phyloP scores from a whole-genome alignment of 2,888 invertebrate species.

The Miltochrista miniata region DNA sequence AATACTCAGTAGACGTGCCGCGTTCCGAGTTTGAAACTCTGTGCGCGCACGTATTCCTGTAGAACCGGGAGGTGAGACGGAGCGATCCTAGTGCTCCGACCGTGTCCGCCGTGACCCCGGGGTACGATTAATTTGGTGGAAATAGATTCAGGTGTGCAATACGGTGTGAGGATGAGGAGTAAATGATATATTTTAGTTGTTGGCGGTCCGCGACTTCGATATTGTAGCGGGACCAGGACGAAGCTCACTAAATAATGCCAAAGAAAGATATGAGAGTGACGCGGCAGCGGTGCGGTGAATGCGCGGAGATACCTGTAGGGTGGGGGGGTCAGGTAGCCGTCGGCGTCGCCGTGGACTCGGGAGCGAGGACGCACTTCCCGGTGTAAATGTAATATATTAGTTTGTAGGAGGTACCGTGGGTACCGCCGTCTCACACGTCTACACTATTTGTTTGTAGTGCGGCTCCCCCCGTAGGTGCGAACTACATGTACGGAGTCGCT shows the following conservation, averaged over 20 bases:
- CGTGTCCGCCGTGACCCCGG: too few relatives aligned
- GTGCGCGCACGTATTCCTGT: slow-evolving; percentile 36
- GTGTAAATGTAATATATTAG: slow-evolving; percentile 24
- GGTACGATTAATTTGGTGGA: too few relatives aligned
- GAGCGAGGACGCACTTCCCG: slow-evolving; percentile 36
- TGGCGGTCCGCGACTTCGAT: slow-evolving; percentile 32
- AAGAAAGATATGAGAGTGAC: slow-evolving; percentile 73
- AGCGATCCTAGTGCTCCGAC: slow-evolving; percentile 30
- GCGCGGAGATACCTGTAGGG: slow-evolving; percentile 59
- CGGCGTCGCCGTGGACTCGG: slow-evolving; percentile 24
- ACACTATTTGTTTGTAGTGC: slow-evolving; percentile 55
- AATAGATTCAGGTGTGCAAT: slow-evolving; percentile 63
- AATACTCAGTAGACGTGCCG: slow-evolving; percentile 55
- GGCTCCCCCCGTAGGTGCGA: slow-evolving; percentile 62
- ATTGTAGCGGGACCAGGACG: slow-evolving; percentile 54
- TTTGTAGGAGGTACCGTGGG: slow-evolving; percentile 13
- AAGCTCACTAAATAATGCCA: slow-evolving; percentile 82
- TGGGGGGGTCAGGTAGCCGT: slow-evolving; percentile 56
- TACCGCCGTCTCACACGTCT: slow-evolving; percentile 50
- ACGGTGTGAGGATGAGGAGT: slow-evolving; percentile 51
- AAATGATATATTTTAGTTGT: slow-evolving; percentile 27
- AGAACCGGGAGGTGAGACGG: slow-evolving; percentile 37
- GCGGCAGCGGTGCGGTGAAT: slow-evolving; percentile 52
- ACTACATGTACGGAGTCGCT: slow-evolving; percentile 66
- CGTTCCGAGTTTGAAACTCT: slow-evolving; percentile 45